Base-by-base conservation (phyloP, 2,888 invertebrate species). In the Eubasilissa splendida region DNA sequence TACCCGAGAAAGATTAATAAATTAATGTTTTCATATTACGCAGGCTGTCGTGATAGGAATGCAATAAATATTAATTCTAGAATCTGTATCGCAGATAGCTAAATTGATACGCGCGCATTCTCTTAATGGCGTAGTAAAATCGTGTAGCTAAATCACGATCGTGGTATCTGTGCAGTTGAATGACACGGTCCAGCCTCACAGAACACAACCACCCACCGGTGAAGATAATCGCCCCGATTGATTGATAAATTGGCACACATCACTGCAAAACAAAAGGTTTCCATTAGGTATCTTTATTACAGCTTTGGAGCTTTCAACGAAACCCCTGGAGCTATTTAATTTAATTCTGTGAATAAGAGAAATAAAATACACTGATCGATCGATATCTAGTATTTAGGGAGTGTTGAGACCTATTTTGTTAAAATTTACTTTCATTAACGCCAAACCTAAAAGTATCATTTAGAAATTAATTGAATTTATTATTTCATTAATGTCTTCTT, bases 161-260 rank as follows among this genome's bases (percentile, higher is more conserved):
- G n/a, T 42, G 76, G 22, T 56, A 65, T 76, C 50, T 52, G 12
- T 76, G 53, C 66, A 53, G 76, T 76, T 76, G 56, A 76, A 76
- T 76, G 76, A 76, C 66, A 76, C 76, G 42, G 68, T 50, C 14
- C 4, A 50, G 33, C 10, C 1, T 10, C 22, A 68, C n/a, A 14
- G 4, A 10, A 42, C 68, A 8, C 52, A 14, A 50, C 14, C 4
- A 52, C 50, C 50, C 12, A 71, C 71, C 33, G 12, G 3, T 2
- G 33, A 53, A 63, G 52, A 75, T 52, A 75, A 59, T 75, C 31
- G 14, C 3, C 12, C 42, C 42, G 76, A 76, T 76, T 76, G 76
- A 76, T 76, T 76, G 65, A 76, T 76, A 76, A 76, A 76, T 76
- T 76, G 76, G 76, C 76, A 66, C 54, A 76, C 7, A 76, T 65